These are phyloP conservation scores for Campaea margaritaria DNA, from an alignment of 2,888 invertebrate genomes.

Conservation along the genomic window DNA sequence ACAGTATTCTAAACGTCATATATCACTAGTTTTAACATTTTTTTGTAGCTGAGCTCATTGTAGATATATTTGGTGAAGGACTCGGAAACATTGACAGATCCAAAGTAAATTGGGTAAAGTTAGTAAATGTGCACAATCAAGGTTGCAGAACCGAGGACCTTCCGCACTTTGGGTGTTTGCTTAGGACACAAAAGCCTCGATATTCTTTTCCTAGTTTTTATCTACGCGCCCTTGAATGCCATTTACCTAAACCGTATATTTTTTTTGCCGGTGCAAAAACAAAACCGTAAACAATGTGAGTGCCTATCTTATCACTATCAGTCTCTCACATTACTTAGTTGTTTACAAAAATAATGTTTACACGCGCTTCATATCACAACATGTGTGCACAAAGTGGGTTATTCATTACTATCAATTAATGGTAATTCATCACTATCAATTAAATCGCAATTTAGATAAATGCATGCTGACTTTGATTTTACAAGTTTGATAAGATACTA, in stretches of 20 bases:
- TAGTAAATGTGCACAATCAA: conserved; percentile 54
- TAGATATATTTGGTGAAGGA: conserved; percentile 26
- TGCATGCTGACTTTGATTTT: neutral
- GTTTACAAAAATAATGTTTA: conserved; percentile 18
- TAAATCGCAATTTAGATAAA: neutral
- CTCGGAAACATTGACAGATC: conserved; percentile 21
- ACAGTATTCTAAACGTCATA: too few relatives aligned
- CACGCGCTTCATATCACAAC: conserved; percentile 2
- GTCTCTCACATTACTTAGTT: conserved; percentile 11
- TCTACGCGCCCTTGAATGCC: conserved; percentile 72
- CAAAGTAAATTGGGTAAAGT: conserved; percentile 44
- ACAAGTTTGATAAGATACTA: neutral
- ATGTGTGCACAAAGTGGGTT: conserved; percentile 7
- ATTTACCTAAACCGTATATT: conserved; percentile 41
- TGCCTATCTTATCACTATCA: conserved; percentile 14
- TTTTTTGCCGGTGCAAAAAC: conserved; percentile 25
- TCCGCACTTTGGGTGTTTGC: conserved; percentile 71
- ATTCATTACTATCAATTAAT: conserved; percentile 2
- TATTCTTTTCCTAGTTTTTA: conserved; percentile 77
- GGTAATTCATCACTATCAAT: conserved; percentile 3
- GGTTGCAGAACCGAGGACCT: conserved; percentile 62
- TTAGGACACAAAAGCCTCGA: conserved; percentile 73
- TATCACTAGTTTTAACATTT: neutral
- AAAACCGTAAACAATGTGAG: neutral
- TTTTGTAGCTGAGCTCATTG: neutral